These are phyloP conservation scores for Oriolus oriolus DNA, from an alignment of 2,113 vertebrate genomes.

Conservation along the genomic window DNA sequence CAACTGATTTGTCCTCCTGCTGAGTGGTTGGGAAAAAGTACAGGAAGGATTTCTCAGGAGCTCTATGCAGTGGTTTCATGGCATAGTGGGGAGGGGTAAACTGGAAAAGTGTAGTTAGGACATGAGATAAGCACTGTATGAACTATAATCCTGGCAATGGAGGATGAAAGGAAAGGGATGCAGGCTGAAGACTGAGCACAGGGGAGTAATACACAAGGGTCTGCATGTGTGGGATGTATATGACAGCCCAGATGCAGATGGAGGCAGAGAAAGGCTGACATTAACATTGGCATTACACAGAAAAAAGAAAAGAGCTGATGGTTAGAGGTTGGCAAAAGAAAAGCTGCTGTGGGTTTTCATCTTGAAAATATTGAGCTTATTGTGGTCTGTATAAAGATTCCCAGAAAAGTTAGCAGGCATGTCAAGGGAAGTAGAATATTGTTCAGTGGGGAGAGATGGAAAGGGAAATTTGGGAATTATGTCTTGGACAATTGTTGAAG, in stretches of 20 bases:
- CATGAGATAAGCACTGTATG: background rate
- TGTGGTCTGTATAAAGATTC: background rate
- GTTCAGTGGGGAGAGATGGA: conserved; percentile 10
- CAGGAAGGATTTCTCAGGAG: background rate
- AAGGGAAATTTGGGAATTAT: conserved; percentile 48
- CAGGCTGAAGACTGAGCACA: background rate
- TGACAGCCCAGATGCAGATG: background rate
- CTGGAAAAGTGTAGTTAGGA: background rate
- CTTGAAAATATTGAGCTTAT: conserved; percentile 36
- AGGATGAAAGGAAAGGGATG: background rate
- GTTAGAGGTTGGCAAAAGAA: background rate
- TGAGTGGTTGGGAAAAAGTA: background rate
- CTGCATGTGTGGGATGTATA: background rate
- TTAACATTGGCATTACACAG: background rate
- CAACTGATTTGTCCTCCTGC: background rate
- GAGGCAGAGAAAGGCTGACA: background rate
- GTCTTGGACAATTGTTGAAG: conserved; percentile 37
- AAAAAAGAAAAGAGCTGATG: background rate
- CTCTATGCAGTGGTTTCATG: background rate
- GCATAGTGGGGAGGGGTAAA: background rate
- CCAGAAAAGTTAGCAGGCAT: conserved; percentile 13
- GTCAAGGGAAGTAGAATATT: conserved; percentile 27
- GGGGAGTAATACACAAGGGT: background rate
- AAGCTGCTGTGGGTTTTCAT: background rate
- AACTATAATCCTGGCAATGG: background rate